A percentile compares a stretch with the other conserved stretches of the same genome.
Evolutionary conservation across 2,797 vertebrate species (phyloP).

Genomic region (Aratinga solstitialis): DNA sequence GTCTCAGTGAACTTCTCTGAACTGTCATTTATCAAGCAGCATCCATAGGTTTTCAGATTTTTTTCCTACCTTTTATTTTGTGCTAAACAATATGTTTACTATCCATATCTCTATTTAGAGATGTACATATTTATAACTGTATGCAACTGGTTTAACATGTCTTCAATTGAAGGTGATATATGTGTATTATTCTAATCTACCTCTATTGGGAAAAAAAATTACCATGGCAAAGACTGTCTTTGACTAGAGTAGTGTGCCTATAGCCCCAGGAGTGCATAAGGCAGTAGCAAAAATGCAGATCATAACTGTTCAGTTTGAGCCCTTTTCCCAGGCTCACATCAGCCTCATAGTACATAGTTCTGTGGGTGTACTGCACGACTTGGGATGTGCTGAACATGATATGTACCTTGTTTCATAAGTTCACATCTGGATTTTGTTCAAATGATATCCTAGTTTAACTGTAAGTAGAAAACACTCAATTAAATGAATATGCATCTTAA

Average conservation of each 20-base stretch:
- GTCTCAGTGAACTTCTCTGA: not conserved
- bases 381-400: not conserved
- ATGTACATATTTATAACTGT: not conserved
- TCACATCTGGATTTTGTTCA: conserved; percentile 51
- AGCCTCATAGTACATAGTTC: not conserved
- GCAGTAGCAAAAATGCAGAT: not conserved
- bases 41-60: not conserved
- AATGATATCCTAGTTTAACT: conserved; percentile 30
- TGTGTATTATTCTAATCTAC: not conserved
- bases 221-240: not conserved
- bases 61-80: not conserved
- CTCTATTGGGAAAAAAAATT: not conserved
- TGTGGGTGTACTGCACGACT: not conserved
- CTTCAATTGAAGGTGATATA: not conserved
- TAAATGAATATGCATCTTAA: conserved; percentile 34
- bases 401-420: not conserved
- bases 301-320: not conserved
- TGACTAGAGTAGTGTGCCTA: not conserved
- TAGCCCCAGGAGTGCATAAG: not conserved
- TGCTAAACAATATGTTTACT: not conserved
- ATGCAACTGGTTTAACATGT: not conserved
- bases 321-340: not conserved
- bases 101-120: not conserved
- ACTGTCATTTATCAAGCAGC: not conserved
- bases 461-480: conserved; percentile 63